These are phyloP conservation scores for Eilema caniola DNA, from an alignment of 2,888 invertebrate genomes.

Conservation along the genomic window DNA sequence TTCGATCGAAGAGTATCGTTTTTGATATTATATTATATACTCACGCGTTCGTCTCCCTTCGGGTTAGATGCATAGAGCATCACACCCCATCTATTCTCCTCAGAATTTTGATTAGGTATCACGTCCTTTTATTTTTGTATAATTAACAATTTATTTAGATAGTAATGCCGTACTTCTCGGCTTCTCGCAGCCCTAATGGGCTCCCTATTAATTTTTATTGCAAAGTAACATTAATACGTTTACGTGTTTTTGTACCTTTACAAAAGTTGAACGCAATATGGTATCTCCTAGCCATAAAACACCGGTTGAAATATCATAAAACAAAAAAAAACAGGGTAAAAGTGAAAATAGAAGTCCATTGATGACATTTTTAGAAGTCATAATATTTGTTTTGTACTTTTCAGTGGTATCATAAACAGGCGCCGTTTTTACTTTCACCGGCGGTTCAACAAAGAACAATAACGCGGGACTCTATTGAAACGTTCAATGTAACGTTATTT, in stretches of 20 bases:
- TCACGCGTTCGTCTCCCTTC: not conserved
- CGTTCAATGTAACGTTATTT: conserved; percentile 67
- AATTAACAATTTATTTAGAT: no score
- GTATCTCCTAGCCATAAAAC: conserved; percentile 10
- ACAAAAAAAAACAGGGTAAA: conserved; percentile 25
- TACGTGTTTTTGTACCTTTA: not conserved
- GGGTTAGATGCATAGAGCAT: no score
- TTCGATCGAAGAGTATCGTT: conserved; percentile 29
- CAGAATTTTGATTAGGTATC: no score
- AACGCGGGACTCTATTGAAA: conserved; percentile 58
- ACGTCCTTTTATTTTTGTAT: no score
- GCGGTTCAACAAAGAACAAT: conserved; percentile 58
- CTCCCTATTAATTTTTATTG: no score
- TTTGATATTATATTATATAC: not conserved
- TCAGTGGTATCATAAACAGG: conserved; percentile 56
- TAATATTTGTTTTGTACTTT: conserved; percentile 44
- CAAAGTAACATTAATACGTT: no score
- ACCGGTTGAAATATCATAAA: not conserved
- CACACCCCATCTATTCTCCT: no score
- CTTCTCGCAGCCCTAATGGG: no score
- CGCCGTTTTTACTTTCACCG: conserved; percentile 75
- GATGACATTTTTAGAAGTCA: conserved; percentile 43
- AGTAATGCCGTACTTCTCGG: no score
- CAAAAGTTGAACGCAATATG: not conserved
- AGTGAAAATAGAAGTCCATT: conserved; percentile 32